A percentile compares a stretch with the other conserved stretches of the same genome.
Evolutionary conservation across 2,113 vertebrate species (phyloP).

Genomic region (Poeciliopsis turrubarensis): DNA sequence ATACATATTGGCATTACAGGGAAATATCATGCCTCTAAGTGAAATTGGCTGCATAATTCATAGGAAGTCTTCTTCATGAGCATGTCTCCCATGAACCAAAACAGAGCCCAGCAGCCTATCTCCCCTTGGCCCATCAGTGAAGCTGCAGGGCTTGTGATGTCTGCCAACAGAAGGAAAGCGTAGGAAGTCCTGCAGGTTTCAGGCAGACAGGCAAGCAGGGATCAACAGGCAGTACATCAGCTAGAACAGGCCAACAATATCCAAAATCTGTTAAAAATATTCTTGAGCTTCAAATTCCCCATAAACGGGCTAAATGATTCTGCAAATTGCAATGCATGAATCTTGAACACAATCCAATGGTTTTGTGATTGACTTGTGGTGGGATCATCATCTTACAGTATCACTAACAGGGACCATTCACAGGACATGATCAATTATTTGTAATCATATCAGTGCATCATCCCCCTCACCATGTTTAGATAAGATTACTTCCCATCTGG

Average conservation of each 20-base stretch:
- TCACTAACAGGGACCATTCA: conserved; percentile 58
- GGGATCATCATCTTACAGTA: conserved; percentile 60
- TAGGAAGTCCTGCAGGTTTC: conserved; percentile 63
- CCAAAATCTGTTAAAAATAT: conserved; percentile 18
- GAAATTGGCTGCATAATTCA: conserved; percentile 40
- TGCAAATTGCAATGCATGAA: conserved; percentile 16
- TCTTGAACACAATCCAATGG: conserved; percentile 22
- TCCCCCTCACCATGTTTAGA: conserved; percentile 62
- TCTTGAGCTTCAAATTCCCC: background rate
- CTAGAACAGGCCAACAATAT: conserved; percentile 14
- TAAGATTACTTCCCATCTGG: conserved; percentile 64
- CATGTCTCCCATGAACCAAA: conserved; percentile 26
- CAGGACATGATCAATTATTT: conserved; percentile 72
- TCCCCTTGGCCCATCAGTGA: conserved; percentile 40
- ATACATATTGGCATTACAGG: conserved; percentile 32
- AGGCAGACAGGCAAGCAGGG: conserved; percentile 37
- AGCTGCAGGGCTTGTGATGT: conserved; percentile 40
- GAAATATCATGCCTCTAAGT: conserved; percentile 30
- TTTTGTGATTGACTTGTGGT: conserved; percentile 40
- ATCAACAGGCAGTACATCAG: conserved; percentile 56
- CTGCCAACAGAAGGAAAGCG: conserved; percentile 60
- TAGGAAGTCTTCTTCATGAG: conserved; percentile 32
- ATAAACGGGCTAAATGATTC: background rate
- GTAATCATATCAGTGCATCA: conserved; percentile 70
- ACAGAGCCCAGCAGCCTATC: conserved; percentile 30